Evolutionary conservation across 2,888 invertebrate genomes (phyloP), one percentile per base, ranked within the genome.

Genomic region (Drosophila testacea): DNA sequence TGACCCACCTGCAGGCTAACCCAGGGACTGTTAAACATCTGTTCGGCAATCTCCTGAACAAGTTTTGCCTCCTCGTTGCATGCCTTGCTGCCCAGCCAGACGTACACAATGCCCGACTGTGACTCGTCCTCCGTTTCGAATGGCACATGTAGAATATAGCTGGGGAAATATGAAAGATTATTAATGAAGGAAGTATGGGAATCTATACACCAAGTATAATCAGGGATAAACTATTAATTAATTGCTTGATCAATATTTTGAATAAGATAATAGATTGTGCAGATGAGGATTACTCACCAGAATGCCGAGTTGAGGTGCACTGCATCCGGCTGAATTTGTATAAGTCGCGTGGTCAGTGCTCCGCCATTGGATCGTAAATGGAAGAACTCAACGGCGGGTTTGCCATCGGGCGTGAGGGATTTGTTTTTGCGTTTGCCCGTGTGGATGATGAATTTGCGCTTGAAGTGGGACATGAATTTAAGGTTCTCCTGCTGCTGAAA

Each of bases 401-500:
- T 93, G 2, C 93, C 93, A 38, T 93, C 93, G 6, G 88, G 72
- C 0, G 90, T 89, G 42, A 89, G 81, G 0, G 82, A 61, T 27
- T 92, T 92, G 61, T 94, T 92, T 93, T 94, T 96, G 70, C 97
- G 93, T 92, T 96, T 97, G 52, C 98, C 98, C 72, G 95, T 95
- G 78, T 96, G 96, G 68, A 99, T 98, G 42, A 99, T 95, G 93
- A 99, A 99, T 91, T 97, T 96, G 4, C 96, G 93, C 89, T 98
- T 97, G 93, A 99, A 99, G 92, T 99, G 99, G 2, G 99, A 97
- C 95, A 99, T 95, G 91, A 99, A 99, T 93, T 98, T 99, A 73
- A 98, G 95, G 92, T 98, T 99, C 93, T 99, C 99, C 93, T 99
- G 99, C 92, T 99, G 99, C 92, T 99, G 99, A 91, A 99, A 98